Base-by-base conservation (phyloP, 2,888 invertebrate species). In the Steinernema carpocapsae region DNA sequence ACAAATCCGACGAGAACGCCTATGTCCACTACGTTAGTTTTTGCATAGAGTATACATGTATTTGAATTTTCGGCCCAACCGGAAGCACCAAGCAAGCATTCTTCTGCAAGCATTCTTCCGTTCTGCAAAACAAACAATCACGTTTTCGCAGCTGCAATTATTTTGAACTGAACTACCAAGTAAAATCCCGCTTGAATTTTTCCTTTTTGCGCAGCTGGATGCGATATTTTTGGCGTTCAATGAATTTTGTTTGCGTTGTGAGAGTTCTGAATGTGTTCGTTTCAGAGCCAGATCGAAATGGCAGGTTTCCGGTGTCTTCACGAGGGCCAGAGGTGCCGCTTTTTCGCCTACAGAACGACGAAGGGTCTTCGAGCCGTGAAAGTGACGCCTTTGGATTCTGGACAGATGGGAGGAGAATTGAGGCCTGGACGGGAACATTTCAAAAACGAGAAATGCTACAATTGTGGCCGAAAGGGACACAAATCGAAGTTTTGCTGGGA, bases 331-430 rank as follows among this genome's bases (percentile, higher is more conserved):
- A 6, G 71, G n/a, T 71, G 74, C 6, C 71, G 74, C 26, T 71
- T 74, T 45, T 51, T 51, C 72, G 74, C 71, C 43, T 71, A 74
- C 71, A 71, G 74, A 12, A 74, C 74, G 0, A 26, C 46, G 37
- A 70, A 74, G 29, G 74, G 64, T 2, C 64, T 64, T 3, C 64
- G 64, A 14, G 64, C 64, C 17, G 10, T 26, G 32, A 14, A 26
- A 3, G 64, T 64, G 29, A 32, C 22, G 37, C 17, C 64, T 1
- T 2, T 64, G 2, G 64, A 64, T 2, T 1, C 64, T 6, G 19
- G 14, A 10, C 32, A 32, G 3, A 14, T 29, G 29, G 29, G 64
- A 10, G 64, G 32, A 26, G 32, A 6, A 12, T n/a, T 22, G 56
- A 17, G 19, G 4, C 4, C 24, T 22, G 22, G 24, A 3, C 4